Percentiles rank a stretch among this genome's conserved stretches.
Conservation (phyloP, 2,113 vertebrate genomes). For the Bubo bubo region DNA sequence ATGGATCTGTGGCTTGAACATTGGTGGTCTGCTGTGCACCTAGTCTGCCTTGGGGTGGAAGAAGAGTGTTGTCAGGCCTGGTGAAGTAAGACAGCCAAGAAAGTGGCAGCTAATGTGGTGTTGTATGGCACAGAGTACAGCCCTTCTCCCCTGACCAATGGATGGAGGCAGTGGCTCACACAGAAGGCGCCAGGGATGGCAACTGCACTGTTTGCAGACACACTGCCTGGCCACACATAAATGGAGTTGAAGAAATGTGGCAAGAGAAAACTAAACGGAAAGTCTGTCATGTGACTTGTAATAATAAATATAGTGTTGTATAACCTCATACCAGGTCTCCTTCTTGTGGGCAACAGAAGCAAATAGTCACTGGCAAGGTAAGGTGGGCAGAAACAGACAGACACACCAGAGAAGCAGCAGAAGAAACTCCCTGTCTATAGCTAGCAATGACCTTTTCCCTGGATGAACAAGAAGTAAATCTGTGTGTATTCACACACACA, state of each 20-base stretch:
- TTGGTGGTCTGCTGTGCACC: neutral
- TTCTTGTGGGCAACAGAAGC: neutral
- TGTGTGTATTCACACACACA: neutral
- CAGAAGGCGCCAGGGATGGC: neutral
- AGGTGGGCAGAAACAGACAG: neutral
- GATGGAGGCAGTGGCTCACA: neutral
- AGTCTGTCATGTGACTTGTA: neutral
- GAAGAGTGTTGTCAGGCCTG: neutral
- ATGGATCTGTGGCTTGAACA: neutral
- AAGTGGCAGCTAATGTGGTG: neutral
- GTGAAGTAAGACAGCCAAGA: neutral
- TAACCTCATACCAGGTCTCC: neutral
- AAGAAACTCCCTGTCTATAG: neutral
- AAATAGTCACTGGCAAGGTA: neutral
- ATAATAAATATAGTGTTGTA: neutral
- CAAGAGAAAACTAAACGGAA: neutral
- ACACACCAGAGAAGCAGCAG: neutral
- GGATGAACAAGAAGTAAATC: neutral
- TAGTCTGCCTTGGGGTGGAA: neutral
- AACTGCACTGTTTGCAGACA: neutral
- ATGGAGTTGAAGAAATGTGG: neutral
- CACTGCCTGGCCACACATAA: fast-evolving
- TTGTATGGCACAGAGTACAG: neutral
- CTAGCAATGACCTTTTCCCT: neutral
- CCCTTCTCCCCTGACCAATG: neutral